A percentile compares a stretch with the other conserved stretches of the same genome.
Evolutionary conservation across 2,113 vertebrate genomes (phyloP).

Genomic region (Trogon surrucura): DNA sequence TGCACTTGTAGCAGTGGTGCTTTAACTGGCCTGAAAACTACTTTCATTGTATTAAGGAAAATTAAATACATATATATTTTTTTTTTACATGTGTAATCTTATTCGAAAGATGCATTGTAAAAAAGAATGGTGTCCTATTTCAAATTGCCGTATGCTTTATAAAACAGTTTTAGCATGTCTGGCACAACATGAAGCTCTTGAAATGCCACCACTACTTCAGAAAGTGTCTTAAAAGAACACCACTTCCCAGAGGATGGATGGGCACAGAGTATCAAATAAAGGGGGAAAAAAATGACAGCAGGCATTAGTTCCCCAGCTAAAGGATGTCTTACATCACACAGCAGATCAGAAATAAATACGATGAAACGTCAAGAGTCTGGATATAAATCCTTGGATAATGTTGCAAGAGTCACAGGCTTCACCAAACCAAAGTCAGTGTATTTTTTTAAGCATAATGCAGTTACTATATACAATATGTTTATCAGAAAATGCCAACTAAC

Average conservation of each 20-base stretch:
- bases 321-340: neutral
- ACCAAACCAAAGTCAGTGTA: neutral
- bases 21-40: conserved; percentile 17
- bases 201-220: neutral
- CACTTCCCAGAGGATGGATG: neutral
- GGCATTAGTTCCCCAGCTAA: neutral
- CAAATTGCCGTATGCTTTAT: neutral
- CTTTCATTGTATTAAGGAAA: neutral
- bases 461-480: conserved; percentile 18
- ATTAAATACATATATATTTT: neutral
- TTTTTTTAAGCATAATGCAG: conserved; percentile 12
- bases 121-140: neutral
- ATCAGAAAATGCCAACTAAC: neutral
- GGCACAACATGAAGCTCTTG: neutral
- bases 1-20: neutral
- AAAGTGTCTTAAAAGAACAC: neutral
- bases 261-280: neutral
- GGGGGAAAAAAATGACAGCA: neutral
- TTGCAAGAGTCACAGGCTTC: neutral
- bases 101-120: neutral
- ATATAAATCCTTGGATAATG: conserved; percentile 11
- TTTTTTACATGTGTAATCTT: neutral
- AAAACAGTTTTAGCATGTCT: neutral
- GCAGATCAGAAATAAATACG: conserved; percentile 65
- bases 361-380: neutral